These are phyloP conservation scores for Stenichneumon culpator DNA, from an alignment of 2,888 invertebrate species.

Conservation along the genomic window DNA sequence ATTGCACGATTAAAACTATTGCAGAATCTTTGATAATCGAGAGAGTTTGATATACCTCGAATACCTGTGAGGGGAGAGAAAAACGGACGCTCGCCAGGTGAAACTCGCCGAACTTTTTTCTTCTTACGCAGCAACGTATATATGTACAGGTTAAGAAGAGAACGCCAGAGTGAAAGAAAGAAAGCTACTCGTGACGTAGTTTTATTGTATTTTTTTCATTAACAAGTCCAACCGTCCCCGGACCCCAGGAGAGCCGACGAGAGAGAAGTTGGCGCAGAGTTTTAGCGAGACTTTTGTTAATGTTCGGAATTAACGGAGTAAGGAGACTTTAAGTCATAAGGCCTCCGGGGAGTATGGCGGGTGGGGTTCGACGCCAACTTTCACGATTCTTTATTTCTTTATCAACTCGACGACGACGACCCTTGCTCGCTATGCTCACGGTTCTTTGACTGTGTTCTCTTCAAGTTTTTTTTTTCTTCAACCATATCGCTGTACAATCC, in stretches of 20 bases:
- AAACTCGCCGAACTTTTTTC: slow-evolving; percentile 4
- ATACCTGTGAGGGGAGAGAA: not conserved
- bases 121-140: not conserved
- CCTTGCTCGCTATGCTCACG: slow-evolving; percentile 69
- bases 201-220: slow-evolving; percentile 85
- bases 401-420: slow-evolving; percentile 80
- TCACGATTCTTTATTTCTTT: slow-evolving; percentile 85
- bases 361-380: slow-evolving; percentile 83
- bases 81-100: slow-evolving; percentile 3
- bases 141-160: slow-evolving; percentile 7
- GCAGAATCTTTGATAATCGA: slow-evolving; percentile 34
- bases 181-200: slow-evolving; percentile 72
- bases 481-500: slow-evolving; percentile 59
- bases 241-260: slow-evolving; percentile 75
- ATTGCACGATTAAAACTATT: slow-evolving; percentile 54
- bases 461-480: slow-evolving; percentile 2
- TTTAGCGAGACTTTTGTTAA: slow-evolving; percentile 85
- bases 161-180: slow-evolving; percentile 53
- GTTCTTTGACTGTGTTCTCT: not conserved
- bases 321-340: slow-evolving; percentile 85
- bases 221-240: slow-evolving; percentile 81
- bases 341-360: slow-evolving; percentile 80
- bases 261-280: slow-evolving; percentile 82
- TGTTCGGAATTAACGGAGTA: slow-evolving; percentile 85
- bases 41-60: not conserved